phyloP scores from a whole-genome alignment of 2,113 vertebrate genomes.

The Xiphophorus maculatus region DNA sequence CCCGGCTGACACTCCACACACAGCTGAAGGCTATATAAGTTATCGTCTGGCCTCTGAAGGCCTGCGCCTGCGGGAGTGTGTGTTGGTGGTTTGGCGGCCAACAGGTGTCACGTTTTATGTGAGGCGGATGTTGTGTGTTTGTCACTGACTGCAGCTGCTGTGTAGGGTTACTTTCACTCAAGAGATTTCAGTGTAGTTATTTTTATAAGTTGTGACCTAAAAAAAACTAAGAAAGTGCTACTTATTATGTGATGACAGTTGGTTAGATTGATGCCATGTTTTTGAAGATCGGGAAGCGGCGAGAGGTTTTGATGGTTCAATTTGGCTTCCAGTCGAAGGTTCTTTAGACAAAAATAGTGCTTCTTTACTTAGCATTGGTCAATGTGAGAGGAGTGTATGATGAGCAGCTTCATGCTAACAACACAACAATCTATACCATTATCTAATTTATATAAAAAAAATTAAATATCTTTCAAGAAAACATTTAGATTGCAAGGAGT shows the following conservation, averaged over 20 bases:
- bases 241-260: conserved; percentile 10
- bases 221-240: too few species aligned
- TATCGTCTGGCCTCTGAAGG: conserved; percentile 38
- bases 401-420: too few species aligned
- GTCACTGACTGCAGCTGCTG: conserved; percentile 18
- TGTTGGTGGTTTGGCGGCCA: conserved; percentile 37
- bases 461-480: too few species aligned
- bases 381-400: too few species aligned
- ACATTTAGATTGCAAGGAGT: too few species aligned
- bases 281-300: not conserved
- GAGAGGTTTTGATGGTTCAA: not conserved
- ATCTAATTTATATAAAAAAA: too few species aligned
- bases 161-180: conserved; percentile 24
- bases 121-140: conserved; percentile 15
- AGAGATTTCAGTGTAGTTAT: conserved; percentile 12
- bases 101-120: conserved; percentile 56
- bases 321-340: not conserved
- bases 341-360: too few species aligned
- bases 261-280: not conserved
- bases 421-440: too few species aligned
- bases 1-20: conserved; percentile 62
- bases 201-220: conserved; percentile 6
- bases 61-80: conserved; percentile 18
- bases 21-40: conserved; percentile 72
- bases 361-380: too few species aligned